Conservation (phyloP, 2,888 invertebrate species). For the Anodontia alba region DNA sequence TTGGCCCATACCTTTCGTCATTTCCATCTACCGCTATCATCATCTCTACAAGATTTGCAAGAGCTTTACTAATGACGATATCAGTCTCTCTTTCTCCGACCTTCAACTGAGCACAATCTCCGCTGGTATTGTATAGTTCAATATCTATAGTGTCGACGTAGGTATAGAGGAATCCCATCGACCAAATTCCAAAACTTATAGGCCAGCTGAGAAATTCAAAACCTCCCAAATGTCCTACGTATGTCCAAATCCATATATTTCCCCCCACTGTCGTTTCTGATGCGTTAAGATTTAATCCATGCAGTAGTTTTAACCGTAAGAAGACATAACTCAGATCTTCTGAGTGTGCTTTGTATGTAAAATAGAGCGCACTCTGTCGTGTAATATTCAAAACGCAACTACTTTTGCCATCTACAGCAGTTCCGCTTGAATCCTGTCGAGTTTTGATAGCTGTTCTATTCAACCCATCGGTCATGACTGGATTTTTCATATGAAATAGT, state of each 20-base stretch:
- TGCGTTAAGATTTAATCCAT: background rate
- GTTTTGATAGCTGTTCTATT: too few relatives aligned
- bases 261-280: constrained; percentile 22
- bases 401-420: too few relatives aligned
- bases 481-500: too few relatives aligned
- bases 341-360: constrained; percentile 34
- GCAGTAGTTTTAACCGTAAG: constrained; percentile 19
- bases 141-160: background rate
- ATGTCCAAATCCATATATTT: constrained; percentile 61
- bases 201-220: constrained; percentile 60
- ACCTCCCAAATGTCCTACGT: constrained; percentile 42
- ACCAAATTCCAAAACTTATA: constrained; percentile 60
- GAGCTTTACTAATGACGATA: constrained; percentile 29
- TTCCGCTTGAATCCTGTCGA: too few relatives aligned
- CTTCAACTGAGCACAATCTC: constrained; percentile 46
- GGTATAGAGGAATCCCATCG: constrained; percentile 40
- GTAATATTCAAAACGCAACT: background rate
- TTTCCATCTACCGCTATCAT: constrained; percentile 34
- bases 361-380: constrained; percentile 1
- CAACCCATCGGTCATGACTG: too few relatives aligned
- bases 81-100: constrained; percentile 46
- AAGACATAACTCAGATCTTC: constrained; percentile 35
- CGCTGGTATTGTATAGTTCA: background rate
- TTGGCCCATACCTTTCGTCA: constrained; percentile 39
- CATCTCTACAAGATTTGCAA: constrained; percentile 14